A percentile compares a stretch with the other conserved stretches of the same genome.
Conservation (phyloP, 2,113 vertebrate genomes). For the Fregetta grallaria region DNA sequence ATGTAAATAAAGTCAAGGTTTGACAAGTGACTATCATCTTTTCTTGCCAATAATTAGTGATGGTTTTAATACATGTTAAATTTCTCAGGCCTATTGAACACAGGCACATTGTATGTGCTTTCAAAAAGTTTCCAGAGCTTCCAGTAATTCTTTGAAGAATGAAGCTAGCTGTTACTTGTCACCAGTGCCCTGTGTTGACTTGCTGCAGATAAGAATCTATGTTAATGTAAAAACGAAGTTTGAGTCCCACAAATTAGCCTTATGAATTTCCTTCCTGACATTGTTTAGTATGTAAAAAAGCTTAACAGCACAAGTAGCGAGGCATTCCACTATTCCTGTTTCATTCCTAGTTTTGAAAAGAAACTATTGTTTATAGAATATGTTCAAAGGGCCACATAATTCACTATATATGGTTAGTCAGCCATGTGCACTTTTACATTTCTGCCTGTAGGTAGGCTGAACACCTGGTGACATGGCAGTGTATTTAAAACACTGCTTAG, state of each 20-base stretch:
- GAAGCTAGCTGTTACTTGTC: neutral
- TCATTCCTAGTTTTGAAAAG: neutral
- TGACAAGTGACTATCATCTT: neutral
- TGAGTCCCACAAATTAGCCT: neutral
- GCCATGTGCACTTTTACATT: slow-evolving; percentile 46
- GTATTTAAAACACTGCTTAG: neutral
- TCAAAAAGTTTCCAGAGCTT: neutral
- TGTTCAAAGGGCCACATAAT: slow-evolving; percentile 55
- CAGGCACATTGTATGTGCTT: neutral
- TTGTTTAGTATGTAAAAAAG: neutral
- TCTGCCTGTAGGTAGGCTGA: slow-evolving; percentile 58
- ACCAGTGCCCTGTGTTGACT: neutral
- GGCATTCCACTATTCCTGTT: neutral
- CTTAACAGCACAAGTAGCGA: neutral
- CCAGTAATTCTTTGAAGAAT: neutral
- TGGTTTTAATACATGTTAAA: neutral
- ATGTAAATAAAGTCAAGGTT: neutral
- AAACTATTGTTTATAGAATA: neutral
- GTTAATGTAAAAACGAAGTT: neutral
- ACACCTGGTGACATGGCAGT: slow-evolving; percentile 57
- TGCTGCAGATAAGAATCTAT: neutral
- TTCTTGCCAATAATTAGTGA: neutral
- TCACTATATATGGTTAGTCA: slow-evolving; percentile 54
- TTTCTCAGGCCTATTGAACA: neutral
- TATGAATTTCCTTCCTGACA: neutral